A percentile compares a stretch with the other conserved stretches of the same genome.
phyloP scores from a whole-genome alignment of 2,113 vertebrate species.

The Procavia capensis region DNA sequence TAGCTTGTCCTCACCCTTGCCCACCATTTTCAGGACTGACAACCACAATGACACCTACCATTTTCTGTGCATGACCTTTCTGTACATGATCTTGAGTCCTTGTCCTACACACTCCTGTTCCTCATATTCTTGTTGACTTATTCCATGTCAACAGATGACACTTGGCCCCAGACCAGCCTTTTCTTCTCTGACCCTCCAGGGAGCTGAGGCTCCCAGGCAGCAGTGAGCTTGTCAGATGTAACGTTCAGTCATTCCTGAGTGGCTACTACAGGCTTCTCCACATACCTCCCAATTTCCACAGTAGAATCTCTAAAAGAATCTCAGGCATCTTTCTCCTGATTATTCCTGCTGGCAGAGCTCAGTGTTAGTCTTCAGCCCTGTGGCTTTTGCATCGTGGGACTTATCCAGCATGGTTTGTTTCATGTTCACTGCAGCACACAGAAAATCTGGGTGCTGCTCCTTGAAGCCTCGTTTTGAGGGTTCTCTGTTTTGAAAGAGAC shows the following conservation, averaged over 20 bases:
- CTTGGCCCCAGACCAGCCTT: neutral
- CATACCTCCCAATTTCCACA: neutral
- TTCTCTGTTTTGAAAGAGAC: too few relatives aligned
- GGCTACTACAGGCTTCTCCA: too few relatives aligned
- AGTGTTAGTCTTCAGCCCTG: neutral
- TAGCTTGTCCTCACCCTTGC: too few relatives aligned
- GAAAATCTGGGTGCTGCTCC: neutral
- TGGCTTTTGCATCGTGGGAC: accelerated
- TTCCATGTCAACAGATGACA: neutral
- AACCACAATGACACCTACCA: neutral
- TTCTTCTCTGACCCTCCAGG: accelerated
- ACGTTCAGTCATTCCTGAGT: accelerated
- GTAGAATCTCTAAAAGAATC: too few relatives aligned
- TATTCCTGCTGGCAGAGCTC: too few relatives aligned
- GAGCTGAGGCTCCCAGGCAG: neutral
- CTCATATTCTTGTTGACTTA: neutral
- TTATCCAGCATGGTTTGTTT: neutral
- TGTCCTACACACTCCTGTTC: neutral
- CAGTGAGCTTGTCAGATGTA: neutral
- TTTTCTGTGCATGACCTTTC: neutral
- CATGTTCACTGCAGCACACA: too few relatives aligned
- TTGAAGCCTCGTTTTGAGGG: too few relatives aligned
- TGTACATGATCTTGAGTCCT: neutral
- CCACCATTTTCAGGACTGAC: neutral
- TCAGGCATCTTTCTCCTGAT: too few relatives aligned